Evolutionary conservation across 2,888 invertebrate genomes (phyloP).

Genomic region (Calameuta pallipes): DNA sequence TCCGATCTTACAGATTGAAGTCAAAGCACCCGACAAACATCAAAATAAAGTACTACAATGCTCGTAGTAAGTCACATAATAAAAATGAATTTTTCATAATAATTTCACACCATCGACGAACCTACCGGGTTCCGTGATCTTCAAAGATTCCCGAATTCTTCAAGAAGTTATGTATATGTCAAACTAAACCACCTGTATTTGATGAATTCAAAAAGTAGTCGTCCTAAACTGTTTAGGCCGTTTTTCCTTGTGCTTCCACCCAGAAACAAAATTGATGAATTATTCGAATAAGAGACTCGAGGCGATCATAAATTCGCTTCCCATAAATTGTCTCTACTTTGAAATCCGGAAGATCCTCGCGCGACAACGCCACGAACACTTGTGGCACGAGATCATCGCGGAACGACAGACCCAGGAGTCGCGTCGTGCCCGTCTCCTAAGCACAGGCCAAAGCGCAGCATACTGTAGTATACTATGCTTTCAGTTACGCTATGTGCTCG

Average conservation of each 20-base stretch:
- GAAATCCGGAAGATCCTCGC: conserved; percentile 40
- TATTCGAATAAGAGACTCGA: background rate
- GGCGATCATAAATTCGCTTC: background rate
- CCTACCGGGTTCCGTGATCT: background rate
- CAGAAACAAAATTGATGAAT: background rate
- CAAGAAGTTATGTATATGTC: background rate
- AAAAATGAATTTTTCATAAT: background rate
- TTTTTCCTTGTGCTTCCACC: background rate
- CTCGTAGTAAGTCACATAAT: background rate
- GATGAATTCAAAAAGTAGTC: background rate
- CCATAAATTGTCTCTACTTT: background rate
- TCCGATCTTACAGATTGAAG: background rate
- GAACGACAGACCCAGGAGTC: conserved; percentile 29
- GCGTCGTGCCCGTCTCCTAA: conserved; percentile 21
- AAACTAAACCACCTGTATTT: background rate
- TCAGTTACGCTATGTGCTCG: background rate
- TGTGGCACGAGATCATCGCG: conserved; percentile 48
- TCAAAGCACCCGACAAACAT: background rate
- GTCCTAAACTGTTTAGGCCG: background rate
- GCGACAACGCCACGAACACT: conserved; percentile 58
- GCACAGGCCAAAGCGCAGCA: background rate
- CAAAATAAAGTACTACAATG: background rate
- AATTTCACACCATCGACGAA: background rate
- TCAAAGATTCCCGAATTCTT: background rate
- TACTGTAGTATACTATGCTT: background rate